phyloP scores from a whole-genome alignment of 2,797 vertebrate genomes.

The Intellagama lesueurii region DNA sequence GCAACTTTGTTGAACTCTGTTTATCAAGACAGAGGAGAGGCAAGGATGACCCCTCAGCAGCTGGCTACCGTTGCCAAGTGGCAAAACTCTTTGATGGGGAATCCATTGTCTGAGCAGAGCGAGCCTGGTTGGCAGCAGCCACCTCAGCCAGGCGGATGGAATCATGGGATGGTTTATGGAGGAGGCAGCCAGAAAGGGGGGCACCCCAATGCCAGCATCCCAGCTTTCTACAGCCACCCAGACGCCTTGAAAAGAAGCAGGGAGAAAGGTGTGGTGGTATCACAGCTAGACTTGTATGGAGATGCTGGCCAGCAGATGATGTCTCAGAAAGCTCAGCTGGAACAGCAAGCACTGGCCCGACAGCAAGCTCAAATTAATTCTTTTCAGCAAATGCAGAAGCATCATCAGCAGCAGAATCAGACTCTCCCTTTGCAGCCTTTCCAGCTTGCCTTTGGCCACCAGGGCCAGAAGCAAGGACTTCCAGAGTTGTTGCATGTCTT shows the following conservation, averaged over 20 bases:
- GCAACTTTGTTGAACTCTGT: slow-evolving; percentile 84
- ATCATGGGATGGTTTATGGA: slow-evolving; percentile 84
- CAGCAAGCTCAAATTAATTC: slow-evolving; percentile 83
- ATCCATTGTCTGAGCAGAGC: slow-evolving; percentile 83
- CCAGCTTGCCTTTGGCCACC: slow-evolving; percentile 95
- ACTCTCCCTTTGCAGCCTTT: slow-evolving; percentile 92
- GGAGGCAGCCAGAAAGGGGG: slow-evolving; percentile 79
- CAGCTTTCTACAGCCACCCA: slow-evolving; percentile 76
- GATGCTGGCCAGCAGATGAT: slow-evolving; percentile 80
- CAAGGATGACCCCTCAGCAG: slow-evolving; percentile 89
- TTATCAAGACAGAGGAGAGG: slow-evolving; percentile 90
- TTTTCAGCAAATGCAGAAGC: slow-evolving; percentile 82
- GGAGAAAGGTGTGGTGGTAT: slow-evolving; percentile 83
- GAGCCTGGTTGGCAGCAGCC: slow-evolving; percentile 85
- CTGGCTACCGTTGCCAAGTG: slow-evolving; percentile 89
- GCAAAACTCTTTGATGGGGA: slow-evolving; percentile 80
- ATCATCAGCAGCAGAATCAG: slow-evolving; percentile 75
- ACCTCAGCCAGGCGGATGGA: slow-evolving; percentile 86
- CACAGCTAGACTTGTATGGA: slow-evolving; percentile 79
- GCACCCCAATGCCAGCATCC: slow-evolving; percentile 71
- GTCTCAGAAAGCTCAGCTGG: slow-evolving; percentile 82
- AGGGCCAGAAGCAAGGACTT: slow-evolving; percentile 86
- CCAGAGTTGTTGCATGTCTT: slow-evolving; percentile 88
- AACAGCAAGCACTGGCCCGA: slow-evolving; percentile 79
- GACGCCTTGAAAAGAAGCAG: slow-evolving; percentile 81